Evolutionary conservation across 2,888 invertebrate species (phyloP).

Genomic region (Piscicola geometra): DNA sequence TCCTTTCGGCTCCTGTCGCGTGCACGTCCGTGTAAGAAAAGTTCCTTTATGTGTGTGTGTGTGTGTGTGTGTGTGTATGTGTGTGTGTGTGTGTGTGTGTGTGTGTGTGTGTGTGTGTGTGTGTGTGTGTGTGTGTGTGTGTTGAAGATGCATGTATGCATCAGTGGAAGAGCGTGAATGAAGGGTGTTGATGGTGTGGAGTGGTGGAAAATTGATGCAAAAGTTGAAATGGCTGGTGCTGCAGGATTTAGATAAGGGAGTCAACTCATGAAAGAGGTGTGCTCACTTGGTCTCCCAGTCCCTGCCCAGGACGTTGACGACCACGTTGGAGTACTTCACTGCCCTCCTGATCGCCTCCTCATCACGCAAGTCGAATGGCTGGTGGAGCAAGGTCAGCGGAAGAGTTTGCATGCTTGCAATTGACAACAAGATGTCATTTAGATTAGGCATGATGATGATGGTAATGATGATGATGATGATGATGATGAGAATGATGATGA

Average conservation of each 20-base stretch:
- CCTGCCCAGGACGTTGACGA: constrained; percentile 85
- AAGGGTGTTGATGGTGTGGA: no score
- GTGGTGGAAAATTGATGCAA: no score
- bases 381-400: constrained; percentile 1
- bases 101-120: constrained; percentile 19
- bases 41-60: constrained; percentile 16
- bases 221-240: no score
- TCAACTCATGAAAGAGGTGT: neutral
- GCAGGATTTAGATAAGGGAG: no score
- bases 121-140: constrained; percentile 19
- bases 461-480: constrained; percentile 29
- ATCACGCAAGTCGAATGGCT: constrained; percentile 77
- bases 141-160: no score
- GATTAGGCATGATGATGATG: constrained; percentile 34
- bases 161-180: no score
- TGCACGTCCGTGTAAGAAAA: constrained; percentile 66
- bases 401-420: neutral
- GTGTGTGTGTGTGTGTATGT: constrained; percentile 17
- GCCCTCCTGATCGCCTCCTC: constrained; percentile 73
- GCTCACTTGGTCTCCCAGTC: constrained; percentile 77
- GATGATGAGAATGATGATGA: constrained; percentile 5
- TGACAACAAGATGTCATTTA: no score
- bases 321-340: constrained; percentile 91
- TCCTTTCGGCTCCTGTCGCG: constrained; percentile 72
- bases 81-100: constrained; percentile 19